These are phyloP conservation scores for Gadopsis marmoratus DNA, from an alignment of 2,797 vertebrate species.

Conservation along the genomic window DNA sequence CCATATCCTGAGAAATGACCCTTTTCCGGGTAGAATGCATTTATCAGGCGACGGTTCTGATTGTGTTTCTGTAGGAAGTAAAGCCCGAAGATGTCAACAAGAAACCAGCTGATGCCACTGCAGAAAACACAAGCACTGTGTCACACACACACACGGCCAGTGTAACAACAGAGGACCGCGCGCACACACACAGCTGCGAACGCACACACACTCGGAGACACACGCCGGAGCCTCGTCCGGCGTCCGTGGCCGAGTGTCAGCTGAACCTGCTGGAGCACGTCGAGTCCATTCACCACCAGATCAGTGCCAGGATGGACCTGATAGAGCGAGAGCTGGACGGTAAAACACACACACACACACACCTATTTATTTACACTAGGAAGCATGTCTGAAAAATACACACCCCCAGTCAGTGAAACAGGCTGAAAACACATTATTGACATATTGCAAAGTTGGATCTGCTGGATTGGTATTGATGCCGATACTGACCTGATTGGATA, in stretches of 20 bases:
- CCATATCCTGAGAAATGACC: not conserved
- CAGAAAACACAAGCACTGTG: conserved; percentile 18
- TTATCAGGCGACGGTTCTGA: not conserved
- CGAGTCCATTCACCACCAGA: conserved; percentile 94
- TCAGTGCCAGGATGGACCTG: conserved; percentile 95
- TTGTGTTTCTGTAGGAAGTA: conserved; percentile 45
- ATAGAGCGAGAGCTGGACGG: conserved; percentile 96
- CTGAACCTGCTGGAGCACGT: conserved; percentile 95
- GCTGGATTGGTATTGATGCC: not conserved
- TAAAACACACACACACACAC: conserved; percentile 65
- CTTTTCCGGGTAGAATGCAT: not conserved
- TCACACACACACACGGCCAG: not conserved
- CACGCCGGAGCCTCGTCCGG: conserved; percentile 49
- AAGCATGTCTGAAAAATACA: not conserved
- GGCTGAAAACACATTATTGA: not conserved
- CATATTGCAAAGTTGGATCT: not conserved
- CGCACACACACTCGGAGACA: conserved; percentile 1
- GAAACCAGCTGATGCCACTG: conserved; percentile 56
- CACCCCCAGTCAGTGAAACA: not conserved
- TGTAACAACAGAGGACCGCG: conserved; percentile 23
- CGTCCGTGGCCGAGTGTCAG: conserved; percentile 88
- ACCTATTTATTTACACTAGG: not conserved
- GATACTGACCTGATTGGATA: not conserved
- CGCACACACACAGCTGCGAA: not conserved
- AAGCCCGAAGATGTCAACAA: conserved; percentile 80